phyloP scores from a whole-genome alignment of 2,797 vertebrate species.

The Acanthis flammea region DNA sequence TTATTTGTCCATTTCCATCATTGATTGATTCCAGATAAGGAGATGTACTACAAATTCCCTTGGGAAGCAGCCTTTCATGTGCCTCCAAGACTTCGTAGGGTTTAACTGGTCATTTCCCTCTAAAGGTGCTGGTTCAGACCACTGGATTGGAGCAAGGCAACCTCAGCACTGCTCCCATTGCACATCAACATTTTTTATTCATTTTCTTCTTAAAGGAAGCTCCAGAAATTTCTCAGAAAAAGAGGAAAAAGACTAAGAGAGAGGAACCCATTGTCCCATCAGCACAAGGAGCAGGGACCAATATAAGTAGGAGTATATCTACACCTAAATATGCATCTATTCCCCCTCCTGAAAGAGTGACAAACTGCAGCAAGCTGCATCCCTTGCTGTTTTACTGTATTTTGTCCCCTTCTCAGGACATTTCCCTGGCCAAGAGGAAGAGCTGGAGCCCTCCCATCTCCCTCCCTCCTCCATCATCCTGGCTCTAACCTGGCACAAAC shows the following conservation, averaged over 20 bases:
- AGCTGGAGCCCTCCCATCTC: not conserved
- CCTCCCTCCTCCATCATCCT: not conserved
- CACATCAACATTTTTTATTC: not conserved
- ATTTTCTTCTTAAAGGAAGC: not conserved
- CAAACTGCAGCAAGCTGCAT: not conserved
- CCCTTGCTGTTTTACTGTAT: not conserved
- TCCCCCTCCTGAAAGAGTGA: too few relatives aligned
- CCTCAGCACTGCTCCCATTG: not conserved
- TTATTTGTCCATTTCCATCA: not conserved
- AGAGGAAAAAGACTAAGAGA: not conserved
- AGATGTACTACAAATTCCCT: not conserved
- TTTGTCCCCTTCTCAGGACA: not conserved
- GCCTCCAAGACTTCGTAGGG: not conserved
- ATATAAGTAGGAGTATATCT: fast-evolving
- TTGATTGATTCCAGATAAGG: not conserved
- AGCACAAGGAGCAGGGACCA: not conserved
- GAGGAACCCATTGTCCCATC: not conserved
- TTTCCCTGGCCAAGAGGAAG: not conserved
- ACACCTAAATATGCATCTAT: not conserved
- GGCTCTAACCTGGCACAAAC: not conserved
- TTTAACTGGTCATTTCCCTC: not conserved
- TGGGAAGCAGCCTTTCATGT: not conserved
- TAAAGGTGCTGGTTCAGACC: not conserved
- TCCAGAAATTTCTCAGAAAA: not conserved
- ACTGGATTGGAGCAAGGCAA: not conserved